Percentiles rank a stretch among this genome's conserved stretches.
Evolutionary conservation across 1,140 invertebrate genomes (phyloP).

Genomic region (Phymastichus coffea): DNA sequence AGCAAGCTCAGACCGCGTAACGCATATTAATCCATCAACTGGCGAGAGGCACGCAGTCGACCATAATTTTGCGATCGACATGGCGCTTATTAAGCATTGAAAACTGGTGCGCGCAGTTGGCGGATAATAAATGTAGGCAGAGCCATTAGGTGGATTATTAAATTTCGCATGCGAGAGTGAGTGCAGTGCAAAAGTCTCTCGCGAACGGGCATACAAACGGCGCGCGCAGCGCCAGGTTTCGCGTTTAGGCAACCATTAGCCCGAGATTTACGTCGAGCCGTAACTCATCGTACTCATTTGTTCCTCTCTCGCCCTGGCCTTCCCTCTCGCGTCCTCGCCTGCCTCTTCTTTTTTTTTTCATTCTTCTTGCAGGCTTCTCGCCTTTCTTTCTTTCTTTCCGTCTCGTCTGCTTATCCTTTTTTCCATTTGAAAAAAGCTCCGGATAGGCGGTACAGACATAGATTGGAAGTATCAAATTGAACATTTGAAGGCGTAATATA

Average conservation of each 20-base stretch:
- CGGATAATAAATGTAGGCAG: constrained; percentile 15
- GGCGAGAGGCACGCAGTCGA: too few relatives aligned
- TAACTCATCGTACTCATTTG: constrained; percentile 59
- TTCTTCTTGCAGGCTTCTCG: neutral
- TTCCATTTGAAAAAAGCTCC: too few relatives aligned
- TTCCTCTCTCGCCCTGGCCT: constrained; percentile 39
- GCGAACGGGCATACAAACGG: neutral
- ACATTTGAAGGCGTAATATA: too few relatives aligned
- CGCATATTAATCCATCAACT: too few relatives aligned
- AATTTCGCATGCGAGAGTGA: constrained; percentile 53
- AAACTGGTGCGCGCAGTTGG: constrained; percentile 21
- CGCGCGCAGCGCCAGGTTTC: constrained; percentile 50
- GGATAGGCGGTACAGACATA: too few relatives aligned
- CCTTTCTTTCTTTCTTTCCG: constrained; percentile 27
- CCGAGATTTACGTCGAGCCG: constrained; percentile 56
- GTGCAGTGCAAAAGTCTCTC: neutral
- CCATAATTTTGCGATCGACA: neutral
- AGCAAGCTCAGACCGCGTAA: too few relatives aligned
- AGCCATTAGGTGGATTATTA: constrained; percentile 51
- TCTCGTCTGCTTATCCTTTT: constrained; percentile 19
- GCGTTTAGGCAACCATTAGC: constrained; percentile 58
- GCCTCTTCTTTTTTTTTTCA: constrained; percentile 12
- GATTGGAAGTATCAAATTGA: too few relatives aligned
- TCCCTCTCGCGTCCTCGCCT: neutral
- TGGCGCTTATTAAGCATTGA: neutral